A percentile compares a stretch with the other conserved stretches of the same genome.
Conservation (phyloP, 2,113 vertebrate genomes). For the Ariopsis seemanni region DNA sequence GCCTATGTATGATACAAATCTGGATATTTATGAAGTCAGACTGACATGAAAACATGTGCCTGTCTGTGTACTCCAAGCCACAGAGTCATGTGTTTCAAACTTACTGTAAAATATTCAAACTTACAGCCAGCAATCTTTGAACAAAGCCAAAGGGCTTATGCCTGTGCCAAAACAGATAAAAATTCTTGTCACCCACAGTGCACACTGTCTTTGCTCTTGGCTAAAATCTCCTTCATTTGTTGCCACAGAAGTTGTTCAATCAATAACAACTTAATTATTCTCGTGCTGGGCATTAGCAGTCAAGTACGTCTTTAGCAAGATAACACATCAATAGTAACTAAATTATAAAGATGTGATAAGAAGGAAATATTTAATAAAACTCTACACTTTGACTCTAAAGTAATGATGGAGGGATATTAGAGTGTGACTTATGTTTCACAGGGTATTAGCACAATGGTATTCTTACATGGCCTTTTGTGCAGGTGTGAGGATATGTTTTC, state of each 20-base stretch:
- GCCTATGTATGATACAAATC: background rate
- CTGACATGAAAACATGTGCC: background rate
- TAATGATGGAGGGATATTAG: background rate
- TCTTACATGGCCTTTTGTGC: background rate
- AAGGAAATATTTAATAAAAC: slow-evolving; percentile 2
- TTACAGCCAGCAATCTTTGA: background rate
- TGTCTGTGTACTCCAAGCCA: background rate
- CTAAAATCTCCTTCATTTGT: slow-evolving; percentile 9
- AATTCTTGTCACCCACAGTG: background rate
- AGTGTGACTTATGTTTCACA: background rate
- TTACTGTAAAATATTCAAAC: background rate
- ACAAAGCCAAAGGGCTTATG: background rate
- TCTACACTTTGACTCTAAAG: background rate
- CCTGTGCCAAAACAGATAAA: slow-evolving; percentile 28
- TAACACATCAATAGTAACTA: slow-evolving; percentile 34
- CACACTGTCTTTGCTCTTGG: slow-evolving; percentile 6
- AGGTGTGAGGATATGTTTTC: background rate
- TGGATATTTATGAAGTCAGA: background rate
- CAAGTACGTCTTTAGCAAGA: slow-evolving; percentile 28
- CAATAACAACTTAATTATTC: slow-evolving; percentile 32
- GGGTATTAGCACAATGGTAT: background rate
- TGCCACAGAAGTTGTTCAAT: background rate
- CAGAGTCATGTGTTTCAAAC: background rate
- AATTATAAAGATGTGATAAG: slow-evolving; percentile 15
- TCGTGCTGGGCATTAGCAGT: slow-evolving; percentile 19